Evolutionary conservation across 2,797 vertebrate species (phyloP).

Genomic region (Cynopterus sphinx): DNA sequence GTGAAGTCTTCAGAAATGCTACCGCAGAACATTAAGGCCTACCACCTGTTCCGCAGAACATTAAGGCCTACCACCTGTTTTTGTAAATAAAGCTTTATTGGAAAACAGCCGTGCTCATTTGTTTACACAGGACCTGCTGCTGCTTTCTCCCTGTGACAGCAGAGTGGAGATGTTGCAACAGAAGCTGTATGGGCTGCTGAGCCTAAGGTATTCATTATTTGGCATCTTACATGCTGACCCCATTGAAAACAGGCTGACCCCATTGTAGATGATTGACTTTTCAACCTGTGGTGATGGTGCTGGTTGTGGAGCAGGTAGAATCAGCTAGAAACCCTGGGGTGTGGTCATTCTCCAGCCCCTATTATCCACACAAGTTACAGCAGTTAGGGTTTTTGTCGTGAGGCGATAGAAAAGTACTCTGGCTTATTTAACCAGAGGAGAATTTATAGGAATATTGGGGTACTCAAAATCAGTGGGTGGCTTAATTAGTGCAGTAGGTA

Average conservation of each 20-base stretch:
- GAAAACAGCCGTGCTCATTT: not conserved
- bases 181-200: not conserved
- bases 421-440: not conserved
- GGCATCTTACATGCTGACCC: not conserved
- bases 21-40: not conserved
- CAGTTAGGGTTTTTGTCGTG: not conserved
- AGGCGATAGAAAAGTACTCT: not conserved
- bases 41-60: not conserved
- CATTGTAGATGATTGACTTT: not conserved
- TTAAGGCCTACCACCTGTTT: not conserved
- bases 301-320: not conserved
- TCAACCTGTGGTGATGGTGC: not conserved
- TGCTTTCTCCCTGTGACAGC: not conserved
- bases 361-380: not conserved
- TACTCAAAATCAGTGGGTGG: not conserved
- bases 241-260: not conserved
- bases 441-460: not conserved
- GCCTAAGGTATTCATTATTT: not conserved
- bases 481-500: not conserved
- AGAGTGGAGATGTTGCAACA: not conserved
- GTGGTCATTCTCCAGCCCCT: not conserved
- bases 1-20: not conserved
- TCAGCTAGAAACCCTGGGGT: not conserved
- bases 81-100: conserved; percentile 62
- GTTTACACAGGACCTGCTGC: not conserved